These are phyloP conservation scores for Suillia variegata DNA, from an alignment of 2,888 invertebrate genomes.

Conservation along the genomic window DNA sequence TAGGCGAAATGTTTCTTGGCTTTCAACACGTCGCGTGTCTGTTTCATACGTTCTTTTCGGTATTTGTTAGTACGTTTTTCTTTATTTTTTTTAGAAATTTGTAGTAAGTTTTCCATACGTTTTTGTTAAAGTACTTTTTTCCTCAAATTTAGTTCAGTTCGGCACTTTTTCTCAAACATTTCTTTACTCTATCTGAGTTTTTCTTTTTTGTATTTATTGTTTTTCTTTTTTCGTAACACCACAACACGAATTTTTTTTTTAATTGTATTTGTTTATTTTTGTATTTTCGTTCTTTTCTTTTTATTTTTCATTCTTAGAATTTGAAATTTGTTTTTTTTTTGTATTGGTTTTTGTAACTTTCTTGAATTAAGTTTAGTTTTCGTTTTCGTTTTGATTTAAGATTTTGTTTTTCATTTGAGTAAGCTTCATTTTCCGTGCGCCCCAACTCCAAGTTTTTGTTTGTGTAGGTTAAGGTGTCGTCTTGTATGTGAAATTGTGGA, in stretches of 20 bases:
- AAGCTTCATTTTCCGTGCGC: conserved; percentile 42
- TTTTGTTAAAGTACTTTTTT: too few relatives aligned
- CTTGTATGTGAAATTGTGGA: conserved; percentile 3
- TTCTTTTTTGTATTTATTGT: neutral
- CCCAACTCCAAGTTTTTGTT: conserved; percentile 58
- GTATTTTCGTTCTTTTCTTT: conserved; percentile 20
- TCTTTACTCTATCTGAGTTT: too few relatives aligned
- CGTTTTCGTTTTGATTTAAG: neutral
- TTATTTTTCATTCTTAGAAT: too few relatives aligned
- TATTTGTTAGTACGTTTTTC: too few relatives aligned
- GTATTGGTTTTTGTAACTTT: too few relatives aligned
- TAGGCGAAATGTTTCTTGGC: too few relatives aligned
- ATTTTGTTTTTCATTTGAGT: neutral
- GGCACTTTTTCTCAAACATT: too few relatives aligned
- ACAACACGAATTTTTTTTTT: neutral
- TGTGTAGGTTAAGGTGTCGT: neutral
- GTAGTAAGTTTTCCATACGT: too few relatives aligned
- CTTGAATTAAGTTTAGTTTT: neutral
- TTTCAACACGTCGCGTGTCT: too few relatives aligned
- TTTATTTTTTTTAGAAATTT: too few relatives aligned
- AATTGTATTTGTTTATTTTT: neutral
- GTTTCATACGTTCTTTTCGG: too few relatives aligned
- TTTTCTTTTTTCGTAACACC: neutral
- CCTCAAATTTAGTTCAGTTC: too few relatives aligned
- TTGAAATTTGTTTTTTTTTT: neutral